phyloP scores from a whole-genome alignment of 2,888 invertebrate species.

The Lumbricus terrestris region DNA sequence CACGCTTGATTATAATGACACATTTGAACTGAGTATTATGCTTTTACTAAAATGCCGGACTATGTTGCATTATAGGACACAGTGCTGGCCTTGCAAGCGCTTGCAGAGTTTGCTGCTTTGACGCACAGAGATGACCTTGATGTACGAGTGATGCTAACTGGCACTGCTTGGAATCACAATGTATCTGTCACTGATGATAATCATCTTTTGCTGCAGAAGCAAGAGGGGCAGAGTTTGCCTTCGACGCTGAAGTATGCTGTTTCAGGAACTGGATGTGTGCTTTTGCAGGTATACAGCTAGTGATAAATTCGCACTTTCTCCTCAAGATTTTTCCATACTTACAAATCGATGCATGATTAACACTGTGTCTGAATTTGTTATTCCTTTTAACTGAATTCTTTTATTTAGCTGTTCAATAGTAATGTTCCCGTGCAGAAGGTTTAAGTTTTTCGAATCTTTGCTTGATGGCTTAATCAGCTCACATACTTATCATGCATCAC shows the following conservation, averaged over 20 bases:
- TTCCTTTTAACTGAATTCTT: too few species aligned
- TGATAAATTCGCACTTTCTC: not conserved
- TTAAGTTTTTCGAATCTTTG: too few species aligned
- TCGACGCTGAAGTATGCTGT: slow-evolving; percentile 38
- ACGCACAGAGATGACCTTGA: slow-evolving; percentile 36
- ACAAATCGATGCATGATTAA: too few species aligned
- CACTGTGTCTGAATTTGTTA: too few species aligned
- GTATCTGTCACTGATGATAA: slow-evolving; percentile 39
- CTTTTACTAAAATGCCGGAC: not conserved
- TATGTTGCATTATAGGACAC: slow-evolving; percentile 52
- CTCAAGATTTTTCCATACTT: not conserved
- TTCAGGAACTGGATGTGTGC: slow-evolving; percentile 48
- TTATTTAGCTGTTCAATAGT: too few species aligned
- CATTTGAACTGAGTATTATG: not conserved
- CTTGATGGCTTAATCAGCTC: too few species aligned
- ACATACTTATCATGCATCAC: too few species aligned
- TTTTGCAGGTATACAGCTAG: slow-evolving; percentile 46
- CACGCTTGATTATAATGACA: too few species aligned
- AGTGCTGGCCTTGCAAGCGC: slow-evolving; percentile 57
- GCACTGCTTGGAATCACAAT: slow-evolving; percentile 22
- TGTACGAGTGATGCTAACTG: slow-evolving; percentile 28
- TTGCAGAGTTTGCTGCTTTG: slow-evolving; percentile 48
- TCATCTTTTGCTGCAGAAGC: slow-evolving; percentile 41
- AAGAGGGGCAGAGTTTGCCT: slow-evolving; percentile 34
- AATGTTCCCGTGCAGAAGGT: too few species aligned